Conservation (phyloP, 2,797 vertebrate species). For the Oryzias dopingdopingensis region DNA sequence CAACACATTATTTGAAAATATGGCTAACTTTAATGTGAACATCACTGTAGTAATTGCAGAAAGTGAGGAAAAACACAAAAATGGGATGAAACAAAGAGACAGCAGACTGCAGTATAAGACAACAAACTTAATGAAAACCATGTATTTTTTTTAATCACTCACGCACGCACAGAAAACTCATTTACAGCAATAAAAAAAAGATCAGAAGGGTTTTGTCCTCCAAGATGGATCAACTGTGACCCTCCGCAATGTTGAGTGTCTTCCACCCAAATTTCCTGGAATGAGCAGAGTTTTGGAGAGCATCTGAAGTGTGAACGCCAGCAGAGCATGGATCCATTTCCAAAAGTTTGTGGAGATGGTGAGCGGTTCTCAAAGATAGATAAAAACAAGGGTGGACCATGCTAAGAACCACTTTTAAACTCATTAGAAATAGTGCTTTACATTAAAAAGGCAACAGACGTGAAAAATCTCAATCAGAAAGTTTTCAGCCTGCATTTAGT, state of each 20-base stretch:
- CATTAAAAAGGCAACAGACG: no score
- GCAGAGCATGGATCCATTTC: slow-evolving; percentile 41
- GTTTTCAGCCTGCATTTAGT: slow-evolving; percentile 6
- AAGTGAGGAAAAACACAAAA: not conserved
- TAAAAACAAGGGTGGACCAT: slow-evolving; percentile 33
- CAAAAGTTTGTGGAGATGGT: slow-evolving; percentile 51
- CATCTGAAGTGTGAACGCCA: slow-evolving; percentile 42
- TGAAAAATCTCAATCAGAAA: slow-evolving; percentile 7
- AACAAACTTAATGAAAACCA: slow-evolving; percentile 46
- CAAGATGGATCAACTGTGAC: slow-evolving; percentile 48
- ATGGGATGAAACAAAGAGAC: slow-evolving; percentile 15
- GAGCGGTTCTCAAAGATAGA: slow-evolving; percentile 26
- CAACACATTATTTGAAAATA: not conserved
- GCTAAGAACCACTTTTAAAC: no score
- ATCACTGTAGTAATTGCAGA: not conserved
- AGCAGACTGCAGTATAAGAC: slow-evolving; percentile 29
- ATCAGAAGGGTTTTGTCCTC: slow-evolving; percentile 37
- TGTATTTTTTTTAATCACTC: slow-evolving; percentile 31
- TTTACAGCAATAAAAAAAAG: slow-evolving; percentile 29
- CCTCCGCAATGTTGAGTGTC: slow-evolving; percentile 39
- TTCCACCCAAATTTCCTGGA: slow-evolving; percentile 53
- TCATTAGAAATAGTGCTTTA: no score
- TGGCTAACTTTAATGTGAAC: not conserved
- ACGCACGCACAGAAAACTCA: slow-evolving; percentile 18
- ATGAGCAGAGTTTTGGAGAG: slow-evolving; percentile 43